Evolutionary conservation across 1,140 invertebrate genomes (phyloP).

Genomic region (Heliconius himera): DNA sequence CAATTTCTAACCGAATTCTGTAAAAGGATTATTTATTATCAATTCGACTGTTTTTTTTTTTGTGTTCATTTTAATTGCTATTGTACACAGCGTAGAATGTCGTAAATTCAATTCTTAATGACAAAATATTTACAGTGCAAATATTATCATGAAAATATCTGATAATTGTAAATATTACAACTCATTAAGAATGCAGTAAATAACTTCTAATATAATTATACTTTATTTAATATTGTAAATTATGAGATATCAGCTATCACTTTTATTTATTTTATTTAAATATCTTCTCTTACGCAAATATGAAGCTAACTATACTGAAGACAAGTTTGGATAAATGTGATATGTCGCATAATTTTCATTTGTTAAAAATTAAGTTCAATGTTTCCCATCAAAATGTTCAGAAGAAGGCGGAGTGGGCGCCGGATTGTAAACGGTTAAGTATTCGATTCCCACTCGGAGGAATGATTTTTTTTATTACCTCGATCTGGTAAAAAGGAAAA

Average conservation of each 20-base stretch:
- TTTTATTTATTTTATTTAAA: background rate
- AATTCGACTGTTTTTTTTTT: too few relatives aligned
- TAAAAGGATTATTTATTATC: too few relatives aligned
- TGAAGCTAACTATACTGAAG: background rate
- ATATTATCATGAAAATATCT: background rate
- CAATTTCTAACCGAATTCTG: background rate
- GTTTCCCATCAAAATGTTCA: background rate
- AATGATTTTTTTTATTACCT: too few relatives aligned
- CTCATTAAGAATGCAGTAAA: background rate
- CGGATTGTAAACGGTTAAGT: too few relatives aligned
- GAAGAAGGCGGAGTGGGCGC: too few relatives aligned
- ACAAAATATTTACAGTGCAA: background rate
- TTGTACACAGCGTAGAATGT: background rate
- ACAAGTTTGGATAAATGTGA: background rate
- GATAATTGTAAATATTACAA: background rate
- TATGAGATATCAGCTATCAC: conserved; percentile 1
- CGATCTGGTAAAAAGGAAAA: too few relatives aligned
- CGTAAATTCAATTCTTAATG: background rate
- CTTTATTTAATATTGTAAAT: conserved; percentile 11
- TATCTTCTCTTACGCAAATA: background rate
- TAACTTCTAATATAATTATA: conserved; percentile 3
- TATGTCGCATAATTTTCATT: background rate
- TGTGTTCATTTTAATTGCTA: background rate
- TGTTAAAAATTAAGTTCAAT: background rate
- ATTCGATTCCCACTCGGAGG: too few relatives aligned